Percentiles rank a stretch among this genome's conserved stretches.
Conservation (phyloP, 1,140 invertebrate genomes). For the Dolichoris vasculosae region DNA sequence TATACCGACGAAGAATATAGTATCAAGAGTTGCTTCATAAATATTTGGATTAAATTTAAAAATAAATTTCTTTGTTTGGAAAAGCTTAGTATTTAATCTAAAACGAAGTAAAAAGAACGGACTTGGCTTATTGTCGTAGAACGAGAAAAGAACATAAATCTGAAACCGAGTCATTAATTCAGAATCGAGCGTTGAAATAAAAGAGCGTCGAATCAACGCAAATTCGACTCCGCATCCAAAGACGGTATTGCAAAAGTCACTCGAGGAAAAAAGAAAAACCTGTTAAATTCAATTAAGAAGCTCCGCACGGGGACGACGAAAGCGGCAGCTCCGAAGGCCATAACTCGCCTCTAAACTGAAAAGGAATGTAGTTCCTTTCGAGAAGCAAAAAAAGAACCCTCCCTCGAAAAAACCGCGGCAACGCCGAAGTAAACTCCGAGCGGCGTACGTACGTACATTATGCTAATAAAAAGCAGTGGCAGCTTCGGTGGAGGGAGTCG, state of each 20-base stretch:
- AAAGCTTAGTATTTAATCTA: background rate
- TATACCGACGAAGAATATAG: too few species aligned
- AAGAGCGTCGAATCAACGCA: too few species aligned
- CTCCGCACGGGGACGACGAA: background rate
- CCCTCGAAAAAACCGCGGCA: background rate
- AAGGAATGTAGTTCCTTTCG: background rate
- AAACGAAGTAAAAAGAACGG: background rate
- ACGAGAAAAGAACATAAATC: background rate
- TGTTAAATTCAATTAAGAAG: slow-evolving; percentile 11
- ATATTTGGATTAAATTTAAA: too few species aligned
- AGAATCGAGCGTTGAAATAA: background rate
- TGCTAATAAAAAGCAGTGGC: slow-evolving; percentile 27
- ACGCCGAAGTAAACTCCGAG: background rate
- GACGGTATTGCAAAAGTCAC: background rate
- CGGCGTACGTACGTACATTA: slow-evolving; percentile 9
- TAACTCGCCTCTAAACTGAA: background rate
- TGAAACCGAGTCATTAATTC: background rate
- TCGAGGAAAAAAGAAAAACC: background rate
- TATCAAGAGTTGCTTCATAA: too few species aligned
- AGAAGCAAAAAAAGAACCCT: background rate
- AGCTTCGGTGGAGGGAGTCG: background rate
- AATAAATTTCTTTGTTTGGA: too few species aligned
- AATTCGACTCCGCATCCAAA: background rate
- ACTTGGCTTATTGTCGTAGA: background rate
- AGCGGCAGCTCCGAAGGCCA: background rate